phyloP scores from a whole-genome alignment of 1,140 invertebrate species.

The Nephila pilipes region DNA sequence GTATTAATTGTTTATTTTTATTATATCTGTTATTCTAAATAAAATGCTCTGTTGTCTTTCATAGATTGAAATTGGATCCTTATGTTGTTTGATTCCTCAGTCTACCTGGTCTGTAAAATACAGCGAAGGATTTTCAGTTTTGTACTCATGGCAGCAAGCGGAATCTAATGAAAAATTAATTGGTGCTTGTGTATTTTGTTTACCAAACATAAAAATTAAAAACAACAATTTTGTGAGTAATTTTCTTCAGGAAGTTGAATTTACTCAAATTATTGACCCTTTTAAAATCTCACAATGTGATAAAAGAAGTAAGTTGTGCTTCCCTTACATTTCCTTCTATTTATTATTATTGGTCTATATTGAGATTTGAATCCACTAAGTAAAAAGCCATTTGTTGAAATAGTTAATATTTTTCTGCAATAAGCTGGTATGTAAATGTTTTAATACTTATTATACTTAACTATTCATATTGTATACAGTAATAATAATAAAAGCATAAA shows the following conservation, averaged over 20 bases:
- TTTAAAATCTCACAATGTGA: background rate
- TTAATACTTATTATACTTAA: too few relatives aligned
- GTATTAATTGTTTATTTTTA: too few relatives aligned
- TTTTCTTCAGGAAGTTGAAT: conserved; percentile 2
- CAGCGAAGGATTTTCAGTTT: background rate
- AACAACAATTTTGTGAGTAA: conserved; percentile 49
- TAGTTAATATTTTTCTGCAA: too few relatives aligned
- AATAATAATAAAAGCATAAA: too few relatives aligned
- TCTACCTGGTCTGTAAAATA: conserved; percentile 23
- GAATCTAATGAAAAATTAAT: conserved; percentile 3
- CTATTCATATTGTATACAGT: too few relatives aligned
- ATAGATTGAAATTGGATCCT: conserved; percentile 62
- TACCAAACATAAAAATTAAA: conserved; percentile 54
- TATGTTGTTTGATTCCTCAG: conserved; percentile 49
- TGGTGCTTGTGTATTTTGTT: conserved; percentile 46
- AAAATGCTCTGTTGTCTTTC: background rate
- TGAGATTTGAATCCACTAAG: too few relatives aligned
- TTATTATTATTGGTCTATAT: background rate
- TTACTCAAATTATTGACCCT: background rate
- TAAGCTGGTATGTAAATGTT: too few relatives aligned
- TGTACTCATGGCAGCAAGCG: conserved; percentile 48
- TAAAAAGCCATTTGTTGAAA: too few relatives aligned
- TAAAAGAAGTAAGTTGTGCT: conserved; percentile 64
- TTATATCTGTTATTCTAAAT: too few relatives aligned
- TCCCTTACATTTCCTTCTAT: background rate